Evolutionary conservation across 2,888 invertebrate genomes (phyloP).

Genomic region (Acleris literana): DNA sequence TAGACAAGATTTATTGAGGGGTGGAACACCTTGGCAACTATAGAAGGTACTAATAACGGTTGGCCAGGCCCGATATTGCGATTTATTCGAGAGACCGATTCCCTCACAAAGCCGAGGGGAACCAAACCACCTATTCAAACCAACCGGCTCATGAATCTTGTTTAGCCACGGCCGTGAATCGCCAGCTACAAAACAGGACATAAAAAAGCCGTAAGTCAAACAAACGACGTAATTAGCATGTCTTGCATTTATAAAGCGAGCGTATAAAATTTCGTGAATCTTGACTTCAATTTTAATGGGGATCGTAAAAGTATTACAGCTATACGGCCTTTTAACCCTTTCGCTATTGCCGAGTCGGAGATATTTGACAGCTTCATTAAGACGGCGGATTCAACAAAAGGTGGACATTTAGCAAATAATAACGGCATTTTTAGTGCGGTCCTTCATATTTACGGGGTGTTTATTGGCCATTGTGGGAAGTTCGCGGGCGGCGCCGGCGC

Average conservation of each 20-base stretch:
- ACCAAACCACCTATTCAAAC: constrained; percentile 46
- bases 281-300: constrained; percentile 43
- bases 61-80: constrained; percentile 78
- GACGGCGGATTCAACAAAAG: constrained; percentile 67
- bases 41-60: constrained; percentile 80
- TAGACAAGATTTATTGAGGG: constrained; percentile 84
- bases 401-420: constrained; percentile 76
- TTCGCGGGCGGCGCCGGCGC: constrained; percentile 59
- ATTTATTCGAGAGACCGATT: constrained; percentile 69
- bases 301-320: constrained; percentile 42
- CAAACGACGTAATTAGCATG: constrained; percentile 58
- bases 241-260: constrained; percentile 51
- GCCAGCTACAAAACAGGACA: constrained; percentile 19
- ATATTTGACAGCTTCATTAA: constrained; percentile 71
- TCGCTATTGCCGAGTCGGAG: constrained; percentile 50
- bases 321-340: constrained; percentile 49
- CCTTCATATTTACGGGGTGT: constrained; percentile 80
- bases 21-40: constrained; percentile 83
- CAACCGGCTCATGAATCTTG: constrained; percentile 32
- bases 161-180: constrained; percentile 22
- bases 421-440: constrained; percentile 76
- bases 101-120: constrained; percentile 46
- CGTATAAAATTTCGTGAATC: constrained; percentile 42
- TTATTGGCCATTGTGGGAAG: constrained; percentile 78
- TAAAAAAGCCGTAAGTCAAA: constrained; percentile 52